Evolutionary conservation across 2,797 vertebrate species (phyloP).

Genomic region (Rhyacichthys aspro): DNA sequence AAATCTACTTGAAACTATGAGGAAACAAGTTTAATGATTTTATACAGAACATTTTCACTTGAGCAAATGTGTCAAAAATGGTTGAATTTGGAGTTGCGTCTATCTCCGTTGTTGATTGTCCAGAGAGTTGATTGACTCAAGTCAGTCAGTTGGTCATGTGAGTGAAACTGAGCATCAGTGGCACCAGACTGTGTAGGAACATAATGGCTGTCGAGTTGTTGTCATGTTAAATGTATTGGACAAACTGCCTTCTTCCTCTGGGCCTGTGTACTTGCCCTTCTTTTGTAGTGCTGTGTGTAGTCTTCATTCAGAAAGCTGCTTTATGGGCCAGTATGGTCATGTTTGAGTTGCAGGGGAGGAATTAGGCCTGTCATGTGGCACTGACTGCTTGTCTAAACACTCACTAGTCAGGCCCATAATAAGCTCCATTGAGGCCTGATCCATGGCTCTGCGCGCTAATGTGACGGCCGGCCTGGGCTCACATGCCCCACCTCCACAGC

Average conservation of each 20-base stretch:
- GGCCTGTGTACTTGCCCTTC: conserved; percentile 1
- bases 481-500: conserved; percentile 13
- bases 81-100: no score
- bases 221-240: no score
- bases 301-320: conserved; percentile 32
- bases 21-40: no score
- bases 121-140: no score
- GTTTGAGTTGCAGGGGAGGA: conserved; percentile 50
- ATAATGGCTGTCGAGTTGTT: neutral
- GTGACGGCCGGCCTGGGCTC: conserved; percentile 16
- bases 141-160: no score
- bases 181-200: neutral
- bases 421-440: conserved; percentile 49
- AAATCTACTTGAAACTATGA: no score
- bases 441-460: conserved; percentile 36
- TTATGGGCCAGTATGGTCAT: conserved; percentile 33
- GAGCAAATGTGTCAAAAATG: no score
- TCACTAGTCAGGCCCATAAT: conserved; percentile 50
- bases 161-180: no score
- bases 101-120: no score
- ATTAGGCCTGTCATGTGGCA: conserved; percentile 58
- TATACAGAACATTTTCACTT: no score
- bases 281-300: conserved; percentile 4
- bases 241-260: no score
- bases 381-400: conserved; percentile 66